Conservation (phyloP, 92 coral and sea anemone species). For the Galaxea fascicularis region DNA sequence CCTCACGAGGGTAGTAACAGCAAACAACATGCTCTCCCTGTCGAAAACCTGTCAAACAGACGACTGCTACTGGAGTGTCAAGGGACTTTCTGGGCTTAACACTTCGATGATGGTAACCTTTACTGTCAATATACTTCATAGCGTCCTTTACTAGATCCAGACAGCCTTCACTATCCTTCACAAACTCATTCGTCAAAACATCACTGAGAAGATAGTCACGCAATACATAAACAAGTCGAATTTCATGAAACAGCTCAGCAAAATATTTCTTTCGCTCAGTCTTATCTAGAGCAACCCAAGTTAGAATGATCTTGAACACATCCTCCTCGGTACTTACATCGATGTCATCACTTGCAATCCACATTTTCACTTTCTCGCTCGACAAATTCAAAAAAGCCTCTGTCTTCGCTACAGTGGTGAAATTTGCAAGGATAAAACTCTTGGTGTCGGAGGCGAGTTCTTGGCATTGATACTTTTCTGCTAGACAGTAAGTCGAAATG, state of each 20-base stretch:
- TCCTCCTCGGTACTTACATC: constrained; percentile 7
- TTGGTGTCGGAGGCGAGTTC: background rate
- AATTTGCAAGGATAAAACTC: background rate
- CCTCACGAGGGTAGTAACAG: constrained; percentile 8
- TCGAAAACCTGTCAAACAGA: background rate
- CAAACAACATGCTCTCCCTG: background rate
- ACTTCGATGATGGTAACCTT: background rate
- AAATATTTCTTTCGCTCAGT: background rate
- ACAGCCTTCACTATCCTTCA: background rate
- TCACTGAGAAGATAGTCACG: background rate
- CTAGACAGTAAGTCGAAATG: background rate
- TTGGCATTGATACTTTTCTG: background rate
- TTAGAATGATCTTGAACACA: background rate
- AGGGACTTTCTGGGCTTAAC: background rate
- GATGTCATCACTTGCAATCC: constrained; percentile 2
- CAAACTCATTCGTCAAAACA: background rate
- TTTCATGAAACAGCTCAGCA: background rate
- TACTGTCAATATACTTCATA: background rate
- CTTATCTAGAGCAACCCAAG: background rate
- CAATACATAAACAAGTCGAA: constrained; percentile 7
- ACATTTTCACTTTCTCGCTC: constrained; percentile 7
- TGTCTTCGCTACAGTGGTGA: background rate
- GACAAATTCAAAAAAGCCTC: background rate
- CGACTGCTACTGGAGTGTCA: background rate
- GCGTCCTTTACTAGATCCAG: background rate